Percentiles rank a stretch among this genome's conserved stretches.
These are phyloP conservation scores for Bibio marci DNA, from an alignment of 2,888 invertebrate genomes.

Conservation along the genomic window DNA sequence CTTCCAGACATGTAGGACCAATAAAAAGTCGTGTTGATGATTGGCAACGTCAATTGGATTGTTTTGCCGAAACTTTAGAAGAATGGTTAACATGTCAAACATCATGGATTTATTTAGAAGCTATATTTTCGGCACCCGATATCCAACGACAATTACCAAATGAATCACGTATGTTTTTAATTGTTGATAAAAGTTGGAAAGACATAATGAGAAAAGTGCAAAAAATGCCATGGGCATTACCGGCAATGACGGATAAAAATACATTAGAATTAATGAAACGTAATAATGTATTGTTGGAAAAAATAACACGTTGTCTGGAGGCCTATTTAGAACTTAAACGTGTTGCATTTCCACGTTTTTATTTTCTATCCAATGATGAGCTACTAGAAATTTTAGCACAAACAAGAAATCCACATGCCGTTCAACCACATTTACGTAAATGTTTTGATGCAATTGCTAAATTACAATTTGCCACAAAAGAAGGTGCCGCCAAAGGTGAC, in stretches of 20 bases:
- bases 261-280: constrained; percentile 48
- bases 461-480: constrained; percentile 55
- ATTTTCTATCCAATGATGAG: constrained; percentile 81
- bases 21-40: constrained; percentile 69
- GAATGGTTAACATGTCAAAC: constrained; percentile 80
- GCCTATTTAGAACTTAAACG: constrained; percentile 79
- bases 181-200: constrained; percentile 82
- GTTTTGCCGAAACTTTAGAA: constrained; percentile 71
- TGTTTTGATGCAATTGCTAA: constrained; percentile 74
- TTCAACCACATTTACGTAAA: constrained; percentile 77
- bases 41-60: constrained; percentile 57
- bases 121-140: constrained; percentile 87
- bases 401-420: constrained; percentile 75
- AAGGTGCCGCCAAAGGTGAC: constrained; percentile 36
- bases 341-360: constrained; percentile 75
- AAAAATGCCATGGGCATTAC: constrained; percentile 66
- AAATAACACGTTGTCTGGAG: constrained; percentile 79
- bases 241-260: constrained; percentile 57
- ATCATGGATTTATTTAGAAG: constrained; percentile 89
- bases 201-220: constrained; percentile 69
- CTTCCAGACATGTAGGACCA: constrained; percentile 71
- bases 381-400: constrained; percentile 79
- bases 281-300: constrained; percentile 65
- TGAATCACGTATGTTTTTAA: constrained; percentile 71
- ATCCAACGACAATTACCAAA: constrained; percentile 84